Percentiles rank a stretch among this genome's conserved stretches.
These are phyloP conservation scores for Monochamus saltuarius DNA, from an alignment of 1,140 invertebrate species.

Conservation along the genomic window DNA sequence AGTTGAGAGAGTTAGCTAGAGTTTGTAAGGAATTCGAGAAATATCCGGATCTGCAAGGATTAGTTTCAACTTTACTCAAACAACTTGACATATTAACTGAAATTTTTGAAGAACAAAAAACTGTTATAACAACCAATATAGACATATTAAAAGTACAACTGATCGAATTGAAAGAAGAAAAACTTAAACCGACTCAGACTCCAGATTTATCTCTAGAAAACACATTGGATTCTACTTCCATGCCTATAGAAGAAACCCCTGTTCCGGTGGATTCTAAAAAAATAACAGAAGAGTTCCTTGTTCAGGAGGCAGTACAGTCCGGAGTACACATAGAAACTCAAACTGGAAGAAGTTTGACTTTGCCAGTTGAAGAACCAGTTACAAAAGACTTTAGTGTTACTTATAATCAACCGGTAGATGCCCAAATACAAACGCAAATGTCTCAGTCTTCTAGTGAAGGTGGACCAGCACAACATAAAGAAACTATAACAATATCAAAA, in stretches of 20 bases:
- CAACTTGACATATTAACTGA: constrained; percentile 59
- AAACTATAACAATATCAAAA: constrained; percentile 71
- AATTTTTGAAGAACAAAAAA: constrained; percentile 59
- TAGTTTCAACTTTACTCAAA: constrained; percentile 58
- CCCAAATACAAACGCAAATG: constrained; percentile 64
- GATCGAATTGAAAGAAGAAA: constrained; percentile 48
- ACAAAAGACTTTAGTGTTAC: constrained; percentile 54
- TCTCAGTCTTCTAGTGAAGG: constrained; percentile 46
- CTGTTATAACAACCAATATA: constrained; percentile 59
- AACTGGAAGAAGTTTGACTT: constrained; percentile 58
- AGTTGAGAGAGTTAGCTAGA: constrained; percentile 59
- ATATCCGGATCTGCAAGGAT: constrained; percentile 51
- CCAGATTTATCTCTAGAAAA: constrained; percentile 55
- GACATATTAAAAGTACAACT: constrained; percentile 54
- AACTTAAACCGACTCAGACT: constrained; percentile 23
- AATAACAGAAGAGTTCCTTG: constrained; percentile 35
- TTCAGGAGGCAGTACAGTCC: constrained; percentile 31
- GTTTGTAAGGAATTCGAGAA: constrained; percentile 57
- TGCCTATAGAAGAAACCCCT: constrained; percentile 60
- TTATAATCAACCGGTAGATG: constrained; percentile 57
- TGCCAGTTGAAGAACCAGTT: constrained; percentile 35
- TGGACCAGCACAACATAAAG: constrained; percentile 53
- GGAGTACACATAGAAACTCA: constrained; percentile 56
- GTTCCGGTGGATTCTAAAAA: constrained; percentile 30
- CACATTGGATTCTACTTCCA: constrained; percentile 62